Evolutionary conservation across 2,113 vertebrate genomes (phyloP).

Genomic region (Peromyscus polionotus): DNA sequence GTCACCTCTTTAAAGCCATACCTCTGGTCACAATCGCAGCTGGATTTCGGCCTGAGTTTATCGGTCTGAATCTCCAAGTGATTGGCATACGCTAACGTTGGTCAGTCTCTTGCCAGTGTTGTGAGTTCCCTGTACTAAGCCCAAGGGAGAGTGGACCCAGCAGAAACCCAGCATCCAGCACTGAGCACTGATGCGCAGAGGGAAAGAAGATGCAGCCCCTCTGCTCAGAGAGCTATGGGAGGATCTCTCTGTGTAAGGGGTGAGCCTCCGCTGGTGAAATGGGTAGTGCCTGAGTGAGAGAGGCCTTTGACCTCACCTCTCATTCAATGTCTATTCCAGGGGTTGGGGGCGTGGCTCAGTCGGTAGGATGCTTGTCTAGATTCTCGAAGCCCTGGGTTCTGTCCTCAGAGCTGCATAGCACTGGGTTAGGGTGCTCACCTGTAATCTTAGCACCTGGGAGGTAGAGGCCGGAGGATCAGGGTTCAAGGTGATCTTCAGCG

Average conservation of each 20-base stretch:
- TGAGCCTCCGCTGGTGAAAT: neutral
- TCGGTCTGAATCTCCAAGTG: neutral
- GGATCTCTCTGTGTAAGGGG: neutral
- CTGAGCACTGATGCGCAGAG: neutral
- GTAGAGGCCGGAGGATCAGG: neutral
- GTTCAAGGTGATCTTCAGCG: neutral
- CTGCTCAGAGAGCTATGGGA: neutral
- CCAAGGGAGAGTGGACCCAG: neutral
- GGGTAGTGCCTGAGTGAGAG: neutral
- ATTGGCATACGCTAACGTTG: neutral
- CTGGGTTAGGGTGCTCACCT: too few species aligned
- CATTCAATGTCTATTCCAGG: neutral
- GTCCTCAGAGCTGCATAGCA: too few species aligned
- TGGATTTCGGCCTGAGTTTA: neutral
- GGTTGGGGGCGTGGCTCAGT: neutral
- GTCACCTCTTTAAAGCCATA: neutral
- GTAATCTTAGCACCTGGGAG: neutral
- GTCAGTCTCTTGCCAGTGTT: neutral
- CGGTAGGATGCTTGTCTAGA: neutral
- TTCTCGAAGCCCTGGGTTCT: neutral
- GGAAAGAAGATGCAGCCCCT: neutral
- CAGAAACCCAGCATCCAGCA: neutral
- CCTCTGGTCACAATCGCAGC: neutral
- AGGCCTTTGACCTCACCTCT: neutral
- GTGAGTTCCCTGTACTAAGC: neutral